These are phyloP conservation scores for Arrhopalites spinosus DNA, from an alignment of 2,888 invertebrate genomes.

Conservation along the genomic window DNA sequence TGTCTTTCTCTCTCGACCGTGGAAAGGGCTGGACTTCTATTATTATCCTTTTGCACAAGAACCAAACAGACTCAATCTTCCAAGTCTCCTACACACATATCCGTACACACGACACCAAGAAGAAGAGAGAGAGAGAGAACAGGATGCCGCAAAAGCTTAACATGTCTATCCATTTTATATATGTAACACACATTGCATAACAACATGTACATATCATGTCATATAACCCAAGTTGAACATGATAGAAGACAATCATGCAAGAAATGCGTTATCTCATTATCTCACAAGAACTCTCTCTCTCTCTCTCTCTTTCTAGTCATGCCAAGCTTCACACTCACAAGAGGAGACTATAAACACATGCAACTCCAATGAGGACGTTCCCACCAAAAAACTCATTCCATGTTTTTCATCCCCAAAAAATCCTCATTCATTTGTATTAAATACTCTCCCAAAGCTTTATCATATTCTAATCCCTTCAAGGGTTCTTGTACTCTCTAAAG, in stretches of 20 bases:
- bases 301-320: neutral
- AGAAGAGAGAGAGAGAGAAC: neutral
- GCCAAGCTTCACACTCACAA: neutral
- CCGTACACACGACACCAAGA: neutral
- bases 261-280: constrained; percentile 28
- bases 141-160: constrained; percentile 3
- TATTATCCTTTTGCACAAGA: constrained; percentile 11
- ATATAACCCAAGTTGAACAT: neutral
- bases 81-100: too few species aligned
- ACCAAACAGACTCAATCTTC: neutral
- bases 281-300: neutral
- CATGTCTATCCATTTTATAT: neutral
- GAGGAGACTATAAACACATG: constrained; percentile 24
- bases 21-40: constrained; percentile 16
- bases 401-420: too few species aligned
- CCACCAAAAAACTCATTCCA: constrained; percentile 19
- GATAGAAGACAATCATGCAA: constrained; percentile 25
- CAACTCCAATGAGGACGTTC: constrained; percentile 23
- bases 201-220: neutral
- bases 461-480: too few species aligned
- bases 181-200: neutral
- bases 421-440: too few species aligned
- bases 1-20: neutral
- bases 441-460: too few species aligned
- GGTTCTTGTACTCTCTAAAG: too few species aligned